Evolutionary conservation across 1,140 invertebrate species (phyloP), one percentile per base, ranked within the genome.

Genomic region (Chionoecetes opilio): DNA sequence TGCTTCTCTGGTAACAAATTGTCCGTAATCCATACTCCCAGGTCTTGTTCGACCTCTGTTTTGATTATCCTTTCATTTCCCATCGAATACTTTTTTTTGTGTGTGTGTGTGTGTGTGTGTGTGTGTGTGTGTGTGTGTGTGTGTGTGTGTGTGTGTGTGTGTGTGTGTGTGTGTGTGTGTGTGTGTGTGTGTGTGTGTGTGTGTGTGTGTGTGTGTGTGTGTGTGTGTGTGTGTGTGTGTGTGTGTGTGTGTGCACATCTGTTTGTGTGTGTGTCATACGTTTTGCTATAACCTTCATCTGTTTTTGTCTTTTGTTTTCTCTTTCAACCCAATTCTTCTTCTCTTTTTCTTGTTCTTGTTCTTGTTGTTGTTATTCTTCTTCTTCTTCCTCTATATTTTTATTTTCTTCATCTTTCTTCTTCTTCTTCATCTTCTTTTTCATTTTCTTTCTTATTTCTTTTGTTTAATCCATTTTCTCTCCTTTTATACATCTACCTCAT

Each of bases 51-150:
- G n/a, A n/a, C n/a, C n/a, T n/a, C n/a, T n/a, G n/a, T n/a, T n/a
- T n/a, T n/a, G n/a, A n/a, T n/a, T n/a, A n/a, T n/a, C n/a, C n/a
- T n/a, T n/a, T n/a, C n/a, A n/a, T n/a, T n/a, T n/a, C n/a, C n/a
- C n/a, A n/a, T n/a, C n/a, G n/a, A n/a, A n/a, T n/a, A n/a, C n/a
- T n/a, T n/a, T n/a, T n/a, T n/a, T n/a, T n/a, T n/a, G n/a, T n/a
- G n/a, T n/a, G n/a, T n/a, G n/a, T n/a, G n/a, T n/a, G n/a, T 63
- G 89, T 91, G 89, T 91, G 37, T 91, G 89, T 91, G 89, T 46
- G 38, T 91, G 89, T 53, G 89, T 53, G 88, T 53, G 46, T 63
- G 37, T 53, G 88, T 87, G 85, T 87, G 85, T 87, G 85, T 87
- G 85, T 87, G 85, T 87, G 85, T 87, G 85, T 87, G 85, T 87